Percentiles rank a stretch among this genome's conserved stretches.
phyloP scores from a whole-genome alignment of 2,888 invertebrate species.

The Spodoptera littoralis region DNA sequence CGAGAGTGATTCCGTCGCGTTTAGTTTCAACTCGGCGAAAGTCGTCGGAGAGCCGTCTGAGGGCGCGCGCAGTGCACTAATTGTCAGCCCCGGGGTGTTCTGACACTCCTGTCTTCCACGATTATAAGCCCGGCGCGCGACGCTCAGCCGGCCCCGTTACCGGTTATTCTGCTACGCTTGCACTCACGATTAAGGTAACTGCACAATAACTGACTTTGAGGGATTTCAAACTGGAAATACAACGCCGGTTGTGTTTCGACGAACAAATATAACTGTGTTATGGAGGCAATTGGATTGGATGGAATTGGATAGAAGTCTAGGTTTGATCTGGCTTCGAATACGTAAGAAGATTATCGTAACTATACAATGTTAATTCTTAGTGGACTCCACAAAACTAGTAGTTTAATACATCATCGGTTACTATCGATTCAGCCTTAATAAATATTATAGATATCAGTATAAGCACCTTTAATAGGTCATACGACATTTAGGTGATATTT shows the following conservation, averaged over 20 bases:
- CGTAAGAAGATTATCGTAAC: no score
- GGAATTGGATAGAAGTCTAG: no score
- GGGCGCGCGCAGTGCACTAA: conserved; percentile 73
- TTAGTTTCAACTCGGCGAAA: conserved; percentile 66
- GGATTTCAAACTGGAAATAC: background rate
- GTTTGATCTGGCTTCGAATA: no score
- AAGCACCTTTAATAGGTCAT: no score
- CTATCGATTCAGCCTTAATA: no score
- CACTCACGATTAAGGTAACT: conserved; percentile 17
- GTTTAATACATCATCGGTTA: no score
- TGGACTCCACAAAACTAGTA: background rate
- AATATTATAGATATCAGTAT: no score
- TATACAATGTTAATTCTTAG: no score
- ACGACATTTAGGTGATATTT: no score
- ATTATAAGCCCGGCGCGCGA: conserved; percentile 27
- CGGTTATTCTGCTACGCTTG: conserved; percentile 24
- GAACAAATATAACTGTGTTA: no score
- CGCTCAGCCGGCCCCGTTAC: conserved; percentile 35
- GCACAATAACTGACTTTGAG: conserved; percentile 9
- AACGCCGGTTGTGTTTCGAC: background rate
- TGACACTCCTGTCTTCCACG: conserved; percentile 50
- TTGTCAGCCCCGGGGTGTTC: conserved; percentile 70
- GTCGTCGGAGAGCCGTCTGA: conserved; percentile 74
- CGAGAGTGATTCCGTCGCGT: conserved; percentile 66
- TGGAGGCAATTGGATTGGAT: no score